Percentiles rank a stretch among this genome's conserved stretches.
These are phyloP conservation scores for Monochamus alternatus DNA, from an alignment of 2,888 invertebrate species.

Conservation along the genomic window DNA sequence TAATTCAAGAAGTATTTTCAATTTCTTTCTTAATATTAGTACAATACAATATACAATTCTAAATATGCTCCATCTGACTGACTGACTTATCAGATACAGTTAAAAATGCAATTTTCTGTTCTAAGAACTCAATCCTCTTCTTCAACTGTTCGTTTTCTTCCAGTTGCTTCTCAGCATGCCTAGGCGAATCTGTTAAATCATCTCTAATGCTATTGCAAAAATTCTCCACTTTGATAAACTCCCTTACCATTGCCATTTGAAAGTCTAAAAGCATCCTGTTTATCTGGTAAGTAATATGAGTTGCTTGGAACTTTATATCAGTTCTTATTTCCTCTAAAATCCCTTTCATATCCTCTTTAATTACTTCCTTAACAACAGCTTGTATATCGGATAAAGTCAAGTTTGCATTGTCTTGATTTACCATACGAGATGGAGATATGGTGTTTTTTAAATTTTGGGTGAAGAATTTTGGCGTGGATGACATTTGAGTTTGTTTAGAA, in stretches of 20 bases:
- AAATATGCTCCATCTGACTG: not conserved
- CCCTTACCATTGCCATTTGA: constrained; percentile 64
- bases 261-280: constrained; percentile 62
- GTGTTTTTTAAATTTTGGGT: constrained; percentile 27
- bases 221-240: constrained; percentile 64
- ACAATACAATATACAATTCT: constrained; percentile 16
- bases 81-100: not conserved
- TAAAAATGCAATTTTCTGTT: constrained; percentile 54
- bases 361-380: constrained; percentile 43
- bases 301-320: constrained; percentile 58
- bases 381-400: constrained; percentile 38
- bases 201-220: constrained; percentile 55
- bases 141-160: constrained; percentile 73
- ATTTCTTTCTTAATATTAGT: constrained; percentile 26
- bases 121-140: constrained; percentile 72
- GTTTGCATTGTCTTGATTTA: constrained; percentile 17
- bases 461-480: constrained; percentile 51
- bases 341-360: constrained; percentile 57
- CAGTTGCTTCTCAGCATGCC: constrained; percentile 67
- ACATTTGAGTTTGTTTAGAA: constrained; percentile 44
- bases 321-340: constrained; percentile 55
- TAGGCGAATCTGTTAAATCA: constrained; percentile 62
- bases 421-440: constrained; percentile 44
- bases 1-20: constrained; percentile 8
- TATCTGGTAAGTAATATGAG: constrained; percentile 57